These are phyloP conservation scores for Megaceryle maxima DNA, from an alignment of 2,113 vertebrate species.

Conservation along the genomic window DNA sequence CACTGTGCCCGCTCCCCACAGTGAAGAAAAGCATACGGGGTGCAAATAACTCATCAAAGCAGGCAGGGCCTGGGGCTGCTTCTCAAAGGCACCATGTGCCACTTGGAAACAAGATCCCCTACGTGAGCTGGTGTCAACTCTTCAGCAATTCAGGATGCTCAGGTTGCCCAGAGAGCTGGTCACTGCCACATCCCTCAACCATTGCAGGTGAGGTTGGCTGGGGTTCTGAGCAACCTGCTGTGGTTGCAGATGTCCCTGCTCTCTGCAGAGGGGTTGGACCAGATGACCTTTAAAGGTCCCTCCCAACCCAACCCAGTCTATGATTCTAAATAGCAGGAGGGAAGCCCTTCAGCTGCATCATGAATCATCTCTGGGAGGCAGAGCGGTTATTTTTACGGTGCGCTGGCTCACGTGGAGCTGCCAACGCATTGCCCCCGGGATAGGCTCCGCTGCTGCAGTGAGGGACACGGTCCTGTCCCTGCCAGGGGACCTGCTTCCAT, in stretches of 20 bases:
- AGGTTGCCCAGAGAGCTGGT: background rate
- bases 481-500: rapidly evolving
- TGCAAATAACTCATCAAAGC: background rate
- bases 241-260: background rate
- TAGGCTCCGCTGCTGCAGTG: background rate
- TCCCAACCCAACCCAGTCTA: background rate
- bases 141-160: background rate
- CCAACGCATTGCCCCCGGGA: background rate
- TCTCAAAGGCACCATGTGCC: background rate
- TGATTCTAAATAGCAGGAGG: background rate
- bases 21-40: background rate
- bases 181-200: background rate
- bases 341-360: conserved; percentile 39
- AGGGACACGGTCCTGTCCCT: background rate
- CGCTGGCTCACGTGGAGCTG: background rate
- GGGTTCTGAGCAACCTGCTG: background rate
- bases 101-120: background rate
- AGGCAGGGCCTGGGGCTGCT: rapidly evolving
- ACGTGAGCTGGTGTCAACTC: background rate
- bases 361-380: conserved; percentile 41
- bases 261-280: background rate
- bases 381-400: background rate
- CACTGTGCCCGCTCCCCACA: rapidly evolving
- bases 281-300: background rate
- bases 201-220: background rate